Evolutionary conservation across 2,797 vertebrate genomes (phyloP), one percentile per base, ranked within the genome.

Genomic region (Tolypeutes matacus): DNA sequence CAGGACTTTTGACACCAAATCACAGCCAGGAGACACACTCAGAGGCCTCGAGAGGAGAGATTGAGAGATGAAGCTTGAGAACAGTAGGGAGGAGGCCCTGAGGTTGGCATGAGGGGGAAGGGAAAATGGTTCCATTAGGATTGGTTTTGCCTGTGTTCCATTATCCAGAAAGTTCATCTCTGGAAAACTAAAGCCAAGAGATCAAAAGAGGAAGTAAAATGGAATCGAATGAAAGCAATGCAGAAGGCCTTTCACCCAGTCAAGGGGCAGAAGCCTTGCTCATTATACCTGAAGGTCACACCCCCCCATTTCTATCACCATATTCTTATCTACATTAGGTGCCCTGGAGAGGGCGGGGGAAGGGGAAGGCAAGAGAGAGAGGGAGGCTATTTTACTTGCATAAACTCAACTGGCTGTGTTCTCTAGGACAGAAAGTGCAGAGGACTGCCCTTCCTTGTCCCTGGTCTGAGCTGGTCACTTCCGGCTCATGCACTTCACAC

Each of bases 361-460:
- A 14, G 29, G 7, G 23, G 25, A n/a, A 27, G 42, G 72, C 83
- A 69, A 93, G 76, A 65, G 29, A 86, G 90, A 92, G 60, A 21
- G 77, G 92, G 93, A 90, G 46, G 92, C 73, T 92, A 81, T 60
- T 96, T 94, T 84, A 42, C 94, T 97, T 96, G 97, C 94, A 96
- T 94, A 96, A 96, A 94, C 94, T 89, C 93, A 64, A 60, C 93
- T 8, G 0, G 77, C 29, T 95, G 96, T 64, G 93, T 95, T 93
- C 42, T 94, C 97, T 72, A 96, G 97, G 96, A 91, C 60, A 95
- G 96, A 97, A 96, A 97, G 97, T 96, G 96, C 97, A 96, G 95
- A 97, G 42, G 97, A 49, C 67, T 34, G 56, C 89, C 95, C 92
- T 95, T 96, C 96, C 96, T 96, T 6, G 12, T 18, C 93, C 95